Base-by-base conservation (phyloP, 2,888 invertebrate genomes). In the Ectemnius continuus region DNA sequence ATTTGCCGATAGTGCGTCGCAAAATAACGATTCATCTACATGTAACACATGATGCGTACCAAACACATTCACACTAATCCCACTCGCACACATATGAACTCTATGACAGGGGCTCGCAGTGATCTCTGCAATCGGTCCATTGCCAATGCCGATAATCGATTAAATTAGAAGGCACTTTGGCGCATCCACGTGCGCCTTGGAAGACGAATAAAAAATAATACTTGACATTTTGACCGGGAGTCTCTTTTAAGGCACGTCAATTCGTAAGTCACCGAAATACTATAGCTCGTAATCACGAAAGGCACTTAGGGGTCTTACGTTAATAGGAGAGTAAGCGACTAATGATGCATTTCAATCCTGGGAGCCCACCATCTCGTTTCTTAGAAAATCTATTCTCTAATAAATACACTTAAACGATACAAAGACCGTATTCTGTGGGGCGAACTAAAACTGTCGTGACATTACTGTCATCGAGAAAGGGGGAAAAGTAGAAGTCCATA, bases 341-440 rank as follows among this genome's bases (percentile, higher is more conserved):
- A 36, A 67, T 16, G n/a, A 13, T 20, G 20, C n/a, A 11, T 52
- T 16, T 8, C 20, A 46, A 65, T 59, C 36, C 63, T 4, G 6
- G 8, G 23, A 61, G 61, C 16, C 36, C 60, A 48, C 59, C 58
- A 58, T 60, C 58, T 66, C 67, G 71, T 65, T 60, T 73, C 65
- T 73, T 67, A 74, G 48, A 36, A 11, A 60, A 67, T 36, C 67
- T 23, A 67, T 23, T 75, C 80, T 80, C 67, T 52, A 82, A 82
- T 82, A 83, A 82, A 82, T 82, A 82, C 52, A 20, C 58, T 73
- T 81, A 75, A 70, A 75, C 67, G 66, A 82, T 76, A 78, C 6
- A 66, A 63, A 60, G 68, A 72, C 28, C 48, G 67, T 46, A 23
- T 46, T 70, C 20, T 47, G 47, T 28, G 56, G 56, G 56, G 18